Conservation (phyloP, 2,797 vertebrate species). For the Amblyopsis hoosieri region DNA sequence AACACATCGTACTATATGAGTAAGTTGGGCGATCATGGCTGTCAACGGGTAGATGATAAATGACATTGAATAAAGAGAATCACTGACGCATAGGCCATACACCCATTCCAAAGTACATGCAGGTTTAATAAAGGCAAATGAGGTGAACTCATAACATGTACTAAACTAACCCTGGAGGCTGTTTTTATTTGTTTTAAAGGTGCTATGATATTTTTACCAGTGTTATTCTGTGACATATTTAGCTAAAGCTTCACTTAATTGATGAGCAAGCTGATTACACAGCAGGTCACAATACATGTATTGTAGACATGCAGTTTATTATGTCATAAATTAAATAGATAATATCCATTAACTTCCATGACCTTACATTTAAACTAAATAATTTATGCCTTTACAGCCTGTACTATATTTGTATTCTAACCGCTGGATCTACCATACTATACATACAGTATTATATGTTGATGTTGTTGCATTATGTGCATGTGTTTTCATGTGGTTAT, state of each 20-base stretch:
- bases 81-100: not conserved
- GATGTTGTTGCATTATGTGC: constrained; percentile 13
- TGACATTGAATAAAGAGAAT: constrained; percentile 1
- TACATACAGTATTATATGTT: constrained; percentile 33
- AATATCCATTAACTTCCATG: no score
- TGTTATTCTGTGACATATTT: no score
- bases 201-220: no score
- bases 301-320: no score
- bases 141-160: not conserved
- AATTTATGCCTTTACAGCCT: no score
- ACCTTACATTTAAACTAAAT: no score
- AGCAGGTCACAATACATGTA: constrained; percentile 47
- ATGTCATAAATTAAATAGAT: no score
- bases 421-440: no score
- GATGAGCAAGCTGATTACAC: constrained; percentile 23
- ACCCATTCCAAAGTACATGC: not conserved
- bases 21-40: constrained; percentile 7
- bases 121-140: constrained; percentile 1
- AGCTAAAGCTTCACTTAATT: not conserved
- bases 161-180: constrained; percentile 5
- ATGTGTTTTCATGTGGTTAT: not conserved
- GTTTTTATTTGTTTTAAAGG: constrained; percentile 3
- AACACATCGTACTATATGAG: not conserved
- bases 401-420: no score
- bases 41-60: constrained; percentile 4